A percentile compares a stretch with the other conserved stretches of the same genome.
These are phyloP conservation scores for Sinosuthora webbiana DNA, from an alignment of 2,113 vertebrate species.

Conservation along the genomic window DNA sequence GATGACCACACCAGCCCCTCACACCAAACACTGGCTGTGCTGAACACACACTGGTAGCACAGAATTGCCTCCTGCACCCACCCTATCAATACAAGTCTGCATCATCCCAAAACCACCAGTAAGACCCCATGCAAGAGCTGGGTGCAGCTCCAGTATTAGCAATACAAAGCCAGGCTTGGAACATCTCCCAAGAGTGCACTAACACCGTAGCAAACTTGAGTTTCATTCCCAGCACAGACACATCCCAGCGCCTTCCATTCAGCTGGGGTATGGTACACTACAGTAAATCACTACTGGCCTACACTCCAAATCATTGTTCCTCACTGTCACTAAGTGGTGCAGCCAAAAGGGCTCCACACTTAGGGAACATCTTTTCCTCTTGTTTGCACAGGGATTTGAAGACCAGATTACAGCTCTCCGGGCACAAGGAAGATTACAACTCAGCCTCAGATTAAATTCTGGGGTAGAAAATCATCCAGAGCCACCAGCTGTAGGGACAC, in stretches of 20 bases:
- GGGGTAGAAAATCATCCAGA: background rate
- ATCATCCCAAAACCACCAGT: background rate
- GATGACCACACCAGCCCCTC: background rate
- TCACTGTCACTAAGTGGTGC: background rate
- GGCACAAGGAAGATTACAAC: background rate
- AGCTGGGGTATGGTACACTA: rapidly evolving
- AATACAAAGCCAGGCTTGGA: background rate
- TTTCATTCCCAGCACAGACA: rapidly evolving
- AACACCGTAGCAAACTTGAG: background rate
- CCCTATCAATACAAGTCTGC: background rate
- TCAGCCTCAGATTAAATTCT: background rate
- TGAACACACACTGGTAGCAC: rapidly evolving
- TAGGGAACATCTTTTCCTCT: background rate
- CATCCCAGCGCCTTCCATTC: background rate
- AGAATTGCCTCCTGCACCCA: background rate
- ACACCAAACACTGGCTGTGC: rapidly evolving
- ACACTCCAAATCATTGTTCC: background rate
- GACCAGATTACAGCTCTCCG: background rate
- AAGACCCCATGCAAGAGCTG: background rate
- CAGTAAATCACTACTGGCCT: background rate
- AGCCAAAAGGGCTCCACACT: background rate
- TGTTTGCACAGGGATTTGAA: background rate
- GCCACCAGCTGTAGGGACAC: background rate
- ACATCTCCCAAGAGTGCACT: background rate
- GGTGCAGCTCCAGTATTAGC: background rate